Percentiles rank a stretch among this genome's conserved stretches.
These are phyloP conservation scores for Hydrozoanthus tunicans DNA, from an alignment of 64 coral and sea anemone genomes.

Conservation along the genomic window DNA sequence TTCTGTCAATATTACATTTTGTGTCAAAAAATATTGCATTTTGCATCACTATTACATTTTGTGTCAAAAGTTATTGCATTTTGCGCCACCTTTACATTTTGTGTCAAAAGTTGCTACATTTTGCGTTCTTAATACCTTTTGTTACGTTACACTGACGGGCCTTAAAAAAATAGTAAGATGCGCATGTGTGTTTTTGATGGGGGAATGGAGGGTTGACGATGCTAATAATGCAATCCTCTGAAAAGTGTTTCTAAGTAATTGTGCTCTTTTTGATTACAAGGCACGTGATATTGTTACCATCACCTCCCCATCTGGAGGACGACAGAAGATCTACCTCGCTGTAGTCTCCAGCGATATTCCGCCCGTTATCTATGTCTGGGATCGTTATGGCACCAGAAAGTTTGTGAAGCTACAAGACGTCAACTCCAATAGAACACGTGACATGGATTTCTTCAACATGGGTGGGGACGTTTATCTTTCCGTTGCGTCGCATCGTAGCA, in stretches of 20 bases:
- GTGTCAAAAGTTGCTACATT: too few relatives aligned
- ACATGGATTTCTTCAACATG: constrained; percentile 97
- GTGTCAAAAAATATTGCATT: too few relatives aligned
- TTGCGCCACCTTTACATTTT: too few relatives aligned
- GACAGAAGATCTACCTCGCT: constrained; percentile 88
- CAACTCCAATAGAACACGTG: constrained; percentile 67
- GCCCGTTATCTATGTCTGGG: constrained; percentile 85
- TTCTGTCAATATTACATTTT: too few relatives aligned
- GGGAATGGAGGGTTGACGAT: neutral
- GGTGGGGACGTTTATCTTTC: constrained; percentile 79
- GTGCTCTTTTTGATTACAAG: constrained; percentile 43
- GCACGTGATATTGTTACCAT: constrained; percentile 86
- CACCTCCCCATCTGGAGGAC: constrained; percentile 80
- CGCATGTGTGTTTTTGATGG: neutral
- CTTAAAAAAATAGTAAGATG: neutral
- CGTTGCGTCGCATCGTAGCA: constrained; percentile 80
- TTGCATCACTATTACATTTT: too few relatives aligned
- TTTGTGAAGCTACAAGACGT: constrained; percentile 85
- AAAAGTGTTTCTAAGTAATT: neutral
- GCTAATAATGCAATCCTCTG: neutral
- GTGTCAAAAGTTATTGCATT: too few relatives aligned
- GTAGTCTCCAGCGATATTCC: constrained; percentile 62
- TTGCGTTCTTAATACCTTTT: too few relatives aligned
- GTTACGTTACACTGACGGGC: too few relatives aligned
- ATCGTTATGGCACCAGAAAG: constrained; percentile 72